Conservation (phyloP, 2,797 vertebrate genomes). For the Crenuchus spilurus region DNA sequence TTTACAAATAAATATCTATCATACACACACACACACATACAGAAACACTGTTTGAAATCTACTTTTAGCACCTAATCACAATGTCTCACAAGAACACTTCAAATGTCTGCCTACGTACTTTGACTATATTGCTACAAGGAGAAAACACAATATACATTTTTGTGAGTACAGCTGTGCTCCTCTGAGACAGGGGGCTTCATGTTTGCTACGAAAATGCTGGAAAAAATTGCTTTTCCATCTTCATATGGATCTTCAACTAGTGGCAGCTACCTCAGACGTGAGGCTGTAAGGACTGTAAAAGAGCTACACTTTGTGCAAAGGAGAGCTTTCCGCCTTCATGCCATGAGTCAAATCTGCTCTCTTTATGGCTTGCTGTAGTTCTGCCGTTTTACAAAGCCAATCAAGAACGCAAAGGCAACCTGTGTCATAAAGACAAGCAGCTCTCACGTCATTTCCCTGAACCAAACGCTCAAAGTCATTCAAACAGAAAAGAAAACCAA, state of each 20-base stretch:
- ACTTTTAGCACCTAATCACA: slow-evolving; percentile 55
- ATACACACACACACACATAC: slow-evolving; percentile 41
- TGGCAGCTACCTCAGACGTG: slow-evolving; percentile 58
- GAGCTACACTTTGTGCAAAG: slow-evolving; percentile 67
- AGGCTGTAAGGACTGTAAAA: slow-evolving; percentile 52
- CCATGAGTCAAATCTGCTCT: slow-evolving; percentile 55
- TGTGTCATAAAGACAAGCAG: slow-evolving; percentile 50
- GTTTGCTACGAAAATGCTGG: not conserved
- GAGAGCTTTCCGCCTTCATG: slow-evolving; percentile 44
- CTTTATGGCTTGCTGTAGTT: slow-evolving; percentile 73
- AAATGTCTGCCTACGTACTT: slow-evolving; percentile 60
- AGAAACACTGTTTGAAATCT: slow-evolving; percentile 50
- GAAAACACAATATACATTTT: slow-evolving; percentile 46
- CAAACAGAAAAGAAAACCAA: slow-evolving; percentile 23
- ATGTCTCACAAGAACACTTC: slow-evolving; percentile 52
- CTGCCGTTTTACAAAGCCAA: slow-evolving; percentile 51
- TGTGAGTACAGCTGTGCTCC: slow-evolving; percentile 64
- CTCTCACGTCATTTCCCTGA: slow-evolving; percentile 43
- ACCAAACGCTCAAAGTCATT: slow-evolving; percentile 45
- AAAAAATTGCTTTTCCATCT: slow-evolving; percentile 29
- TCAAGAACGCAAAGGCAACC: slow-evolving; percentile 50
- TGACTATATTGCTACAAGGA: slow-evolving; percentile 70
- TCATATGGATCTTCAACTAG: slow-evolving; percentile 54
- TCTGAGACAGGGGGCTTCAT: slow-evolving; percentile 20
- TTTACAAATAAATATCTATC: slow-evolving; percentile 43